These are phyloP conservation scores for Chaetodon auriga DNA, from an alignment of 2,113 vertebrate species.

Conservation along the genomic window DNA sequence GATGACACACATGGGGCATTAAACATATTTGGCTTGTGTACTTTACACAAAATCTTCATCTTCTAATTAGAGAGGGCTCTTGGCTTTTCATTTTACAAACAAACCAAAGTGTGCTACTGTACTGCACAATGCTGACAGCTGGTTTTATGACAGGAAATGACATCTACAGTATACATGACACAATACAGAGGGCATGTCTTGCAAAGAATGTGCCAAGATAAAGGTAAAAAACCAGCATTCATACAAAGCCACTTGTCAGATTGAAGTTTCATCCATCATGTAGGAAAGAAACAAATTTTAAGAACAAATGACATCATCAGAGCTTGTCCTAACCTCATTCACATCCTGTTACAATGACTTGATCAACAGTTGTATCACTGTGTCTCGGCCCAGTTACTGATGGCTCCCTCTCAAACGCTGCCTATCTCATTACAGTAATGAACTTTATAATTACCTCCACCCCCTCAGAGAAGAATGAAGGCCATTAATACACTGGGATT, in stretches of 20 bases:
- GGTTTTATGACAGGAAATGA: background rate
- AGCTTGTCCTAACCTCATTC: conserved; percentile 65
- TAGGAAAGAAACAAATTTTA: conserved; percentile 14
- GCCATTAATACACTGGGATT: conserved; percentile 85
- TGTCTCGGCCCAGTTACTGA: conserved; percentile 75
- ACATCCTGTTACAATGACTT: conserved; percentile 72
- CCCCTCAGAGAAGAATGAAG: conserved; percentile 83
- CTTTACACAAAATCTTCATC: background rate
- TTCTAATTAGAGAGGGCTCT: background rate
- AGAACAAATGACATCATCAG: conserved; percentile 65
- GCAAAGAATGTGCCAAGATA: background rate
- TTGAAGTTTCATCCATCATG: conserved; percentile 26
- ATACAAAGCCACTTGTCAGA: background rate
- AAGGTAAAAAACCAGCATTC: background rate
- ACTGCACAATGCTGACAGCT: background rate
- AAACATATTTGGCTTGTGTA: background rate
- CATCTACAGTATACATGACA: background rate
- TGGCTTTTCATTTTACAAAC: background rate
- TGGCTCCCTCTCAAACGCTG: conserved; percentile 79
- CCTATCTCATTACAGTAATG: conserved; percentile 88
- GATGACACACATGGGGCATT: background rate
- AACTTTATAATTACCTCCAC: conserved; percentile 89
- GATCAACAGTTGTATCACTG: conserved; percentile 81
- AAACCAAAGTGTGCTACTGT: background rate
- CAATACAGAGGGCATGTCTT: background rate